These are phyloP conservation scores for Amblyjoppa proteus DNA, from an alignment of 2,888 invertebrate species.

Conservation along the genomic window DNA sequence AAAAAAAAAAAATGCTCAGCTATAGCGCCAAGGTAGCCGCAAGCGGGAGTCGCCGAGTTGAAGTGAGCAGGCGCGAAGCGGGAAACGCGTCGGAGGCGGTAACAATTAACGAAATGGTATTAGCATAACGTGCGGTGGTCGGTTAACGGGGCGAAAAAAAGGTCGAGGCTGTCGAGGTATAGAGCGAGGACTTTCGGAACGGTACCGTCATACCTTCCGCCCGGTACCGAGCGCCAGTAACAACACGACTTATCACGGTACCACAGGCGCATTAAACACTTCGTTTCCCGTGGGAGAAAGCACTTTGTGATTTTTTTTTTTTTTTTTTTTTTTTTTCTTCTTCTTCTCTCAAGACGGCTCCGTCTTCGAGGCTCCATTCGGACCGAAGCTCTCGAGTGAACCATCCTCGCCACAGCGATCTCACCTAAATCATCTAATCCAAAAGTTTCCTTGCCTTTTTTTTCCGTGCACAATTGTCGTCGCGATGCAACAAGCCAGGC, in stretches of 20 bases:
- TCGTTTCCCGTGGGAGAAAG: conserved; percentile 62
- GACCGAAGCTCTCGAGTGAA: neutral
- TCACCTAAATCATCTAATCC: neutral
- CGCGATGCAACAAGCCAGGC: neutral
- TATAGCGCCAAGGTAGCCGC: neutral
- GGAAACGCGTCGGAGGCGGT: conserved; percentile 54
- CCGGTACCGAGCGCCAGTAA: neutral
- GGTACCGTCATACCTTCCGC: conserved; percentile 63
- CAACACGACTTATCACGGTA: conserved; percentile 15
- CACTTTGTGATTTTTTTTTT: conserved; percentile 37
- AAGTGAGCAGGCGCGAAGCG: conserved; percentile 42
- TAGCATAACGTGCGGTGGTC: conserved; percentile 67
- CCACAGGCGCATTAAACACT: conserved; percentile 15
- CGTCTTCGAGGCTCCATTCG: conserved; percentile 29
- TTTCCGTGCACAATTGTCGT: neutral
- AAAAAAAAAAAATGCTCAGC: neutral
- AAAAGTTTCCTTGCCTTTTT: neutral
- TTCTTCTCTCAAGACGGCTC: conserved; percentile 38
- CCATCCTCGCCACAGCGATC: neutral
- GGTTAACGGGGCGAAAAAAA: conserved; percentile 65
- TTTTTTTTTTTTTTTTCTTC: no score
- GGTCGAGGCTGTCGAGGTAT: conserved; percentile 44
- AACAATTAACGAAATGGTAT: conserved; percentile 71
- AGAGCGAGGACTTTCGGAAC: conserved; percentile 66
- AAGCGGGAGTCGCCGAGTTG: neutral